Conservation (phyloP, 2,888 invertebrate species). For the Oscheius myriophilus region DNA sequence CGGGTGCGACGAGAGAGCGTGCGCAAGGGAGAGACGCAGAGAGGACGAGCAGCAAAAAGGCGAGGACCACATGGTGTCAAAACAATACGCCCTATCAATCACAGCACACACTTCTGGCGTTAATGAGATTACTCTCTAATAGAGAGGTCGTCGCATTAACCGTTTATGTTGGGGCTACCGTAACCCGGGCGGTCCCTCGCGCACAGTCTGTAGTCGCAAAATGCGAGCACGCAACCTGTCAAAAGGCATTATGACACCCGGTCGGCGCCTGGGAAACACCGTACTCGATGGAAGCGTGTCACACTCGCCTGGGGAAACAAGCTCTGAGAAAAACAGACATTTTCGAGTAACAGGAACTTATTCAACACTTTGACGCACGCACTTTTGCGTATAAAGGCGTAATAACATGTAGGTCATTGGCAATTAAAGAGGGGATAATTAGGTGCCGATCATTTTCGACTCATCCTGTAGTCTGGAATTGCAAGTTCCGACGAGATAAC, state of each 20-base stretch:
- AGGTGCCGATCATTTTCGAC: too few relatives aligned
- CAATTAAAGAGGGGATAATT: too few relatives aligned
- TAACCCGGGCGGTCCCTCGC: not conserved
- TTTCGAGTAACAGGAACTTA: too few relatives aligned
- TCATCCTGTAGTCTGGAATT: too few relatives aligned
- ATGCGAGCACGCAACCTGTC: slow-evolving; percentile 20
- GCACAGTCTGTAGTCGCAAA: slow-evolving; percentile 7
- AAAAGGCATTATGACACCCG: slow-evolving; percentile 18
- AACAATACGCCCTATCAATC: slow-evolving; percentile 28
- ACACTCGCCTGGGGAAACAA: too few relatives aligned
- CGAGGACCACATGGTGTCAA: slow-evolving; percentile 28
- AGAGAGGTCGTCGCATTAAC: slow-evolving; percentile 7
- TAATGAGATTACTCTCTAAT: slow-evolving; percentile 4
- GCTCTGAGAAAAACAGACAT: too few relatives aligned
- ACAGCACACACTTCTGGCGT: slow-evolving; percentile 3
- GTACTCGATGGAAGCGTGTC: not conserved
- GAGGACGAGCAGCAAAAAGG: slow-evolving; percentile 1
- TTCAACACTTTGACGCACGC: too few relatives aligned
- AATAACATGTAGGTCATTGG: too few relatives aligned
- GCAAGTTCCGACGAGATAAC: too few relatives aligned
- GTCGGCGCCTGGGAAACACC: slow-evolving; percentile 24
- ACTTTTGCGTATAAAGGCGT: too few relatives aligned
- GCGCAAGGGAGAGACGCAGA: slow-evolving; percentile 17
- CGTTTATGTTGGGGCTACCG: slow-evolving; percentile 10
- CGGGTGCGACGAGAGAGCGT: slow-evolving; percentile 15